Base-by-base conservation (phyloP, 2,113 vertebrate species). In the Sturnira hondurensis region DNA sequence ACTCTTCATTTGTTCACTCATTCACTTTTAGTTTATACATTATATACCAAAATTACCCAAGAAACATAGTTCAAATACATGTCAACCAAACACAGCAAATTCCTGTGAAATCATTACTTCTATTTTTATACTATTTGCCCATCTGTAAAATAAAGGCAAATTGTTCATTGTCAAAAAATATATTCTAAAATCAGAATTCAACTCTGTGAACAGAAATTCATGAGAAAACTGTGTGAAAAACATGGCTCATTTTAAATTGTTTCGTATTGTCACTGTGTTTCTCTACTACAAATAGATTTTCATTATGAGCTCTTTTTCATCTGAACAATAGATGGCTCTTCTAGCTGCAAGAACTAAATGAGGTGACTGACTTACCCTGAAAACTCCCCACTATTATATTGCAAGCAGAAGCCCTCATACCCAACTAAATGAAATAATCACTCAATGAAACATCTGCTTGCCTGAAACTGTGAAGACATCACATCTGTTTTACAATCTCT, bases 61-160 rank as follows among this genome's bases (percentile, higher is more conserved):
- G 95, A 93, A 41, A 82, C 47, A 93, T 84, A 95, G 92, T 97
- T 95, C 78, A 87, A 83, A 95, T 86, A 96, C 83, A 78, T 74
- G 52, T 87, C 50, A 96, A 91, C 20, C 26, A 94, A 83, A 52
- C 65, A 94, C 19, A 95, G 56, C 73, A 98, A 96, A 85, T 93
- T 94, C 6, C 63, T 94, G 36, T 92, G 77, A 96, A 84, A 65
- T 88, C 43, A 80, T 78, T 50, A 36, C 58, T 85, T 96, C 56
- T 95, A 4, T 11, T 12, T 92, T 43, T 74, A 83, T n/a, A 81
- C 3, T 77, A 11, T 43, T 77, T 84, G 90, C 12, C 93, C 31
- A 96, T 93, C 61, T 95, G 38, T 96, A 58, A 95, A 86, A 95
- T n/a, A 94, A 94, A 94, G 83, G 20, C 15, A 95, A 92, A 96